Percentiles rank a stretch among this genome's conserved stretches.
phyloP scores from a whole-genome alignment of 2,113 vertebrate species.

The Gallinago paraguaiae region DNA sequence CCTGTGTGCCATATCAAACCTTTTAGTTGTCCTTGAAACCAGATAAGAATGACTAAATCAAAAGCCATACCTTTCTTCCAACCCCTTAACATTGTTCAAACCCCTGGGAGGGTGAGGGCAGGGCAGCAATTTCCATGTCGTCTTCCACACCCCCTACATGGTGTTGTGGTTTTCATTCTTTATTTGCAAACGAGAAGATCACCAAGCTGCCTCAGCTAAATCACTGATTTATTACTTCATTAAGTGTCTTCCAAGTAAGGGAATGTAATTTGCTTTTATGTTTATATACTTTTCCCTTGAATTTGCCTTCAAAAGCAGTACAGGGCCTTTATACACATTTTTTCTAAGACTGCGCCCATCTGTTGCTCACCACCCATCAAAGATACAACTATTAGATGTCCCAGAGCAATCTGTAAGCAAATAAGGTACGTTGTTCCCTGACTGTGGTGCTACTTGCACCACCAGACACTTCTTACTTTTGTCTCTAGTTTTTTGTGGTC shows the following conservation, averaged over 20 bases:
- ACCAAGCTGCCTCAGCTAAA: not conserved
- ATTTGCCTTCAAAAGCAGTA: not conserved
- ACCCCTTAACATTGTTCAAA: not conserved
- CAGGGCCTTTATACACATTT: not conserved
- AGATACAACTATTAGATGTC: fast-evolving
- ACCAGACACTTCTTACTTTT: not conserved
- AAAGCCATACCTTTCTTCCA: not conserved
- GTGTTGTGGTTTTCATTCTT: not conserved
- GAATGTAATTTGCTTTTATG: not conserved
- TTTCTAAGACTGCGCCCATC: not conserved
- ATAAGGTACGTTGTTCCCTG: not conserved
- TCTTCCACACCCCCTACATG: not conserved
- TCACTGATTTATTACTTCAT: not conserved
- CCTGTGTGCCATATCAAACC: not conserved
- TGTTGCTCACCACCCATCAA: not conserved
- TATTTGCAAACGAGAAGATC: not conserved
- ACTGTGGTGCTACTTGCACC: not conserved
- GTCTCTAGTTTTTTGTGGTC: not conserved
- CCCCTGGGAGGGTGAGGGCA: not conserved
- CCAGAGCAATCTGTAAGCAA: not conserved
- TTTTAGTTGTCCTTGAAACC: not conserved
- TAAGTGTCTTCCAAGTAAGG: not conserved
- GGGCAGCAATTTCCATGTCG: not conserved
- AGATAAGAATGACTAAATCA: not conserved
- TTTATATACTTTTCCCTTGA: not conserved